phyloP scores from a whole-genome alignment of 2,888 invertebrate species.

The Arctia plantaginis region DNA sequence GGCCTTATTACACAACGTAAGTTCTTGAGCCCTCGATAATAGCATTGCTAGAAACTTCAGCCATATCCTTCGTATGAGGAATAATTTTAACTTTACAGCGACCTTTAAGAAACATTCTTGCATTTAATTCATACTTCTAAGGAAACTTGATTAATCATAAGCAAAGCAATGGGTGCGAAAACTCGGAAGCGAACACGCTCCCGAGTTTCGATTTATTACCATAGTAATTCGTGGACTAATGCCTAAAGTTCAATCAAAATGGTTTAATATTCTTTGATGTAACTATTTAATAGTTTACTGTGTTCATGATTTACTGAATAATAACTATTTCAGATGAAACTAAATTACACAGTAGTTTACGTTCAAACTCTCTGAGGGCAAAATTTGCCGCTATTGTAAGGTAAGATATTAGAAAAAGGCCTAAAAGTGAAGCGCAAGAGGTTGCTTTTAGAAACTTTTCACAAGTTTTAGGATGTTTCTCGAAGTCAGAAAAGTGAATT shows the following conservation, averaged over 20 bases:
- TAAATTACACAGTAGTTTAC: slow-evolving; percentile 13
- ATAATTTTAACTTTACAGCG: slow-evolving; percentile 57
- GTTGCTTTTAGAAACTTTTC: slow-evolving; percentile 57
- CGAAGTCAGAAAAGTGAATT: slow-evolving; percentile 52
- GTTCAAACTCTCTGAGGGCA: slow-evolving; percentile 29
- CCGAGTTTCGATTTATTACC: slow-evolving; percentile 26
- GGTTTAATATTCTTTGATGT: slow-evolving; percentile 24
- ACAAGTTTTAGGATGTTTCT: slow-evolving; percentile 52
- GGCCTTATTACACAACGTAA: slow-evolving; percentile 63
- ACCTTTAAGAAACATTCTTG: slow-evolving; percentile 25
- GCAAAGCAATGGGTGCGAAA: slow-evolving; percentile 7
- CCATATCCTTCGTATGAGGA: slow-evolving; percentile 60
- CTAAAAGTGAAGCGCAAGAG: slow-evolving; percentile 57
- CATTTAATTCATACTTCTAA: slow-evolving; percentile 10
- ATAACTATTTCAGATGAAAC: slow-evolving; percentile 17
- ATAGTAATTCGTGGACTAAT: slow-evolving; percentile 29
- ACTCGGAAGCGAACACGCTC: no score
- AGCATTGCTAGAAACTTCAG: slow-evolving; percentile 60
- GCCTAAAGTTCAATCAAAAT: slow-evolving; percentile 30
- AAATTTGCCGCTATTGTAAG: slow-evolving; percentile 69
- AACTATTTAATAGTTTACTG: slow-evolving; percentile 20
- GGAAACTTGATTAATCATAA: slow-evolving; percentile 8
- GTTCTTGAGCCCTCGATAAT: slow-evolving; percentile 60
- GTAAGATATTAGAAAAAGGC: slow-evolving; percentile 55
- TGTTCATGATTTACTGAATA: slow-evolving; percentile 10